Evolutionary conservation across 2,113 vertebrate genomes (phyloP), one percentile per base, ranked within the genome.

Genomic region (Hypanus sabinus): DNA sequence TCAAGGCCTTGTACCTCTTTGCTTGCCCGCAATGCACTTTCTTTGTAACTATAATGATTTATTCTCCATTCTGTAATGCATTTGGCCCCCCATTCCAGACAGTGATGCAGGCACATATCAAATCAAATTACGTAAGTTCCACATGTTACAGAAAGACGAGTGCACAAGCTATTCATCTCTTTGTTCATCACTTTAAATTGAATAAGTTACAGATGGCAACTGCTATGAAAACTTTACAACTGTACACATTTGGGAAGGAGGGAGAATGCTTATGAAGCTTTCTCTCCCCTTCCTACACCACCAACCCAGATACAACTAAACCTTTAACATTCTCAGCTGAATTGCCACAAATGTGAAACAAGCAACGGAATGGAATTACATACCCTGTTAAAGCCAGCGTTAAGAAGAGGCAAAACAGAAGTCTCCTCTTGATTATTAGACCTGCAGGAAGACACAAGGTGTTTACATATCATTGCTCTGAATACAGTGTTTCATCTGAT

Each of bases 321-420:
- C 3, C 6, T 91, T 30, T 36, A 70, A 91, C 46, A 36, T 27
- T 38, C 24, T 46, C 65, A 92, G 65, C 55, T 22, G 73, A 27
- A 30, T 22, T 46, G 68, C n/a, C 27, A 38, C 33, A 93, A 73
- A 33, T 5, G 55, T 73, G 68, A 93, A 93, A 12, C 38, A 9
- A 93, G 30, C 12, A 20, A 73, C 5, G 36, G 22, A 27, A 38
- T 46, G 46, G 10, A 93, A 73, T 93, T 94, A 97, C 98, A 1
- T 97, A 99, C 98, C 96, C 98, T 97, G 95, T 97, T 97, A 95
- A 99, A 99, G 96, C 98, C 98, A 94, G 98, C 97, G 57, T 97
- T 97, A 94, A 99, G 98, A 94, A 99, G 97, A 83, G 98, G 97
- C 94, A 99, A 97, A 94, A 98, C 97, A 14, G 99, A 98, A 60